phyloP scores from a whole-genome alignment of 1,140 invertebrate species.

The Plodia interpunctella region DNA sequence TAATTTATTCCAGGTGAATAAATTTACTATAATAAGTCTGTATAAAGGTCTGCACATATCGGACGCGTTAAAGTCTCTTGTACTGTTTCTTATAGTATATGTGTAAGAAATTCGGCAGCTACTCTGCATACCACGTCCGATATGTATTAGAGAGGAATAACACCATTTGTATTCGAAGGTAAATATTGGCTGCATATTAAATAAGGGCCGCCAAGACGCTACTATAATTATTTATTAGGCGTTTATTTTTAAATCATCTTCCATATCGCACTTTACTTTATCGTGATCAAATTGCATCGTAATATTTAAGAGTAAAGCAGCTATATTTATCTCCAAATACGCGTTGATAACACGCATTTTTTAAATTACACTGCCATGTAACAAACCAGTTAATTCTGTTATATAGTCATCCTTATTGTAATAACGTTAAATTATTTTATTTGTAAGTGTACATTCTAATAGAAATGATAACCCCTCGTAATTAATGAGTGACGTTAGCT shows the following conservation, averaged over 20 bases:
- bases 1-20: constrained; percentile 1
- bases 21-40: neutral
- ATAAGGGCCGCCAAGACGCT: neutral
- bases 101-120: neutral
- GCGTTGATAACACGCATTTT: neutral
- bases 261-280: neutral
- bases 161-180: constrained; percentile 1
- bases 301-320: neutral
- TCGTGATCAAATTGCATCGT: neutral
- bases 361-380: constrained; percentile 41
- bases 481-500: constrained; percentile 32
- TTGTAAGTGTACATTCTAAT: constrained; percentile 48
- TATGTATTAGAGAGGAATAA: neutral
- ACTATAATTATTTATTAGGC: too few relatives aligned
- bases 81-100: too few relatives aligned
- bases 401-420: constrained; percentile 13
- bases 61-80: neutral
- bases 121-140: neutral
- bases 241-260: too few relatives aligned
- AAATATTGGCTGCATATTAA: neutral
- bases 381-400: constrained; percentile 17
- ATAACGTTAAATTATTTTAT: constrained; percentile 33
- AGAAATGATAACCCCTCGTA: constrained; percentile 30
- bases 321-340: neutral
- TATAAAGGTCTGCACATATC: neutral